phyloP scores from a whole-genome alignment of 2,113 vertebrate genomes.

The Urocolius indicus region DNA sequence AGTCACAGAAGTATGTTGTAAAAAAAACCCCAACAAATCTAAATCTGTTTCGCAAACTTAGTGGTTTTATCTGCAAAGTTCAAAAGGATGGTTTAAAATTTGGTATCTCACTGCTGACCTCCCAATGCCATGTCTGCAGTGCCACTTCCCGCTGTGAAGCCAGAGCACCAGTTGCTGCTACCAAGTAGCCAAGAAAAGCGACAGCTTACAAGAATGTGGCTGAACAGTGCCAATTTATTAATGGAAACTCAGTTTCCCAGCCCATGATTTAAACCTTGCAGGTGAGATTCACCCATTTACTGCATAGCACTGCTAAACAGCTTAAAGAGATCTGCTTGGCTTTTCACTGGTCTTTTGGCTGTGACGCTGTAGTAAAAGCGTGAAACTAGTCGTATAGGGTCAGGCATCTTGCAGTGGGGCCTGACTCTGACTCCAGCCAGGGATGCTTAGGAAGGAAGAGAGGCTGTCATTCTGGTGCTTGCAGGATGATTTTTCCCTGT shows the following conservation, averaged over 20 bases:
- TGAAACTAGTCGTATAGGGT: fast-evolving
- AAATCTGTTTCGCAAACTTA: neutral
- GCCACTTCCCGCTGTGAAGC: fast-evolving
- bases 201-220: neutral
- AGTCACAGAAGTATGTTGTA: neutral
- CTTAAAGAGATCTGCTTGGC: neutral
- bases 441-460: fast-evolving
- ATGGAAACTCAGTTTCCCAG: neutral
- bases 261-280: neutral
- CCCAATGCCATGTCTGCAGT: neutral
- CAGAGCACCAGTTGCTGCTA: neutral
- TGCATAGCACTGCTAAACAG: neutral
- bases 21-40: neutral
- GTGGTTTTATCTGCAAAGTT: neutral
- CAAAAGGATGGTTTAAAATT: neutral
- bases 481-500: neutral
- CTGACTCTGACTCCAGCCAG: neutral
- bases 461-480: fast-evolving
- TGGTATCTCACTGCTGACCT: neutral
- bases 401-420: neutral
- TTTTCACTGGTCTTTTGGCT: neutral
- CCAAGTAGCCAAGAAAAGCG: neutral
- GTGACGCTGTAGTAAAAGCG: neutral
- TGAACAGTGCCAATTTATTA: neutral
- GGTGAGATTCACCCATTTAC: neutral